Evolutionary conservation across 2,113 vertebrate species (phyloP), one percentile per base, ranked within the genome.

Genomic region (Mola mola): DNA sequence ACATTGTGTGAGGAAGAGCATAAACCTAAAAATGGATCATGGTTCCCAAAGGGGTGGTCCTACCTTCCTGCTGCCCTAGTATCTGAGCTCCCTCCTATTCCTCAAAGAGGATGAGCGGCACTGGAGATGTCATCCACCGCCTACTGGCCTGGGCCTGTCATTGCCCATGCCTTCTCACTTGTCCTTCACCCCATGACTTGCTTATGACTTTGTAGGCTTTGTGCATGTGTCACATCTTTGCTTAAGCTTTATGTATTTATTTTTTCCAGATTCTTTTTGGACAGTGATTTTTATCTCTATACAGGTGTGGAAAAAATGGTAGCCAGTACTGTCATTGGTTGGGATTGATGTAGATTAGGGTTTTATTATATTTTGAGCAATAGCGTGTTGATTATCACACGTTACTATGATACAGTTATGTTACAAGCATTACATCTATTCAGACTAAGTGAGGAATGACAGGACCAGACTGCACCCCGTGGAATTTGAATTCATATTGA

Each of bases 1-100:
- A 88, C 81, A 72, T 78, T 83, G 70, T 89, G 84, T 37, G 43
- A 57, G 62, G 57, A 67, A 78, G 77, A 77, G 83, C 66, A 79
- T 66, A 66, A 81, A 78, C 65, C 89, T 90, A 92, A 91, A 91
- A 89, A 87, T 83, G 89, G 88, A 86, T 79, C 66, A n/a, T 51
- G 67, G 74, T 73, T 85, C 87, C 76, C 70, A 0, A 11, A 50
- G 67, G 85, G 69, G 70, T 52, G 72, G 40, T 37, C 41, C 81
- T 63, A 53, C 50, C 76, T 80, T 82, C 78, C 53, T 70, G 37
- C 56, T 80, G 77, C 50, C 75, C 75, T 69, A 79, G 40, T 84
- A 85, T 83, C 61, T 19, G 7, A 67, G 43, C 11, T 34, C 5
- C 55, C 36, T 28, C 40, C 26, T 55, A 34, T 49, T 28, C 20